Evolutionary conservation across 1,140 invertebrate species (phyloP).

Genomic region (Anadara kagoshimensis): DNA sequence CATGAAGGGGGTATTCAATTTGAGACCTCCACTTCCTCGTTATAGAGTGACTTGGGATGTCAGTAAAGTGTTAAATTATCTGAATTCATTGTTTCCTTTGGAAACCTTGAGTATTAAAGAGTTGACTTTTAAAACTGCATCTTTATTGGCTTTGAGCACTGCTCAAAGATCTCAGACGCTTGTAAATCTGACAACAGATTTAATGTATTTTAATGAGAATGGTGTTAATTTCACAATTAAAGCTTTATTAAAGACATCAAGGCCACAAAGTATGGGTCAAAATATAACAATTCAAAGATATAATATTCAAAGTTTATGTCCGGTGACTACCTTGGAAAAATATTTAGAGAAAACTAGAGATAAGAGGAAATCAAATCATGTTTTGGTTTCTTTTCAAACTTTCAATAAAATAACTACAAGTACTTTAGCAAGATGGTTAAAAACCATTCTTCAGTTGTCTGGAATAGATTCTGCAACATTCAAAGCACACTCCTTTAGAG

Average conservation of each 20-base stretch:
- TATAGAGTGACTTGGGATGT: slow-evolving; percentile 44
- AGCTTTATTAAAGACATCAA: slow-evolving; percentile 16
- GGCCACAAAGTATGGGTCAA: background rate
- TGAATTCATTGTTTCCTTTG: slow-evolving; percentile 22
- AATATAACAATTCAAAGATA: background rate
- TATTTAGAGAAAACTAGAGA: slow-evolving; percentile 28
- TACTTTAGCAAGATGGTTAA: slow-evolving; percentile 12
- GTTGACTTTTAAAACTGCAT: slow-evolving; percentile 30
- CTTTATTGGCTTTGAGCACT: slow-evolving; percentile 28
- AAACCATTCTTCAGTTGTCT: slow-evolving; percentile 11
- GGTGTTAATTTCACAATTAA: slow-evolving; percentile 5
- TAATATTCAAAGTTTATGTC: slow-evolving; percentile 12
- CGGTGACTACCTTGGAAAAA: slow-evolving; percentile 11
- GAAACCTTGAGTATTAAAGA: slow-evolving; percentile 18
- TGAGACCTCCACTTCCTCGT: slow-evolving; percentile 28
- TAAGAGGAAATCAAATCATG: slow-evolving; percentile 10
- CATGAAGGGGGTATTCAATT: slow-evolving; percentile 40
- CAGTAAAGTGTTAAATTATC: slow-evolving; percentile 29
- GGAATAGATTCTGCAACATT: slow-evolving; percentile 28
- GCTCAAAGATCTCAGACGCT: slow-evolving; percentile 36
- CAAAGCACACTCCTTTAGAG: slow-evolving; percentile 37
- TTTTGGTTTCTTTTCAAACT: too few species aligned
- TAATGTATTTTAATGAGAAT: slow-evolving; percentile 12
- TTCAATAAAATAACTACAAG: slow-evolving; percentile 15
- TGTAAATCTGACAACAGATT: slow-evolving; percentile 15